These are phyloP conservation scores for Microchrysa polita DNA, from an alignment of 2,888 invertebrate species.

Conservation along the genomic window DNA sequence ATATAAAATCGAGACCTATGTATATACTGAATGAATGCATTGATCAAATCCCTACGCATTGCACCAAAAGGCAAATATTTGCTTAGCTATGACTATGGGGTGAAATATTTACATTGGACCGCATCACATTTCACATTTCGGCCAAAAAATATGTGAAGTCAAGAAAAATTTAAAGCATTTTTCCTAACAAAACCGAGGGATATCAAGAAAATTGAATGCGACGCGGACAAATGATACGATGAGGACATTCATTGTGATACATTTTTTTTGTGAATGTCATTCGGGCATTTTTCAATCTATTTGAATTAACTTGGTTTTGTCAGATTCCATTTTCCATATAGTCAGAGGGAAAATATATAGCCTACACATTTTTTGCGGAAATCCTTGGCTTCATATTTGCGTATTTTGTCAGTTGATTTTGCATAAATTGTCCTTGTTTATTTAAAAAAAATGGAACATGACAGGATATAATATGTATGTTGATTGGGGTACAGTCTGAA, in stretches of 20 bases:
- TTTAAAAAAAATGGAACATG: too few relatives aligned
- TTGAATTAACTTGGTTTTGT: constrained; percentile 6
- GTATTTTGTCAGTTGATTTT: too few relatives aligned
- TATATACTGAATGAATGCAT: too few relatives aligned
- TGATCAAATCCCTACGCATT: constrained; percentile 1
- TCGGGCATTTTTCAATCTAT: neutral
- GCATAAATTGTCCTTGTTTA: too few relatives aligned
- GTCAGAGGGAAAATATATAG: too few relatives aligned
- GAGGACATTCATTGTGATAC: neutral
- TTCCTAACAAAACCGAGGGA: neutral
- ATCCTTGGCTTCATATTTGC: too few relatives aligned
- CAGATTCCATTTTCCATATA: neutral
- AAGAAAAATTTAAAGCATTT: neutral
- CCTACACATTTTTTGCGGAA: too few relatives aligned
- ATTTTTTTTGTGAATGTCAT: neutral
- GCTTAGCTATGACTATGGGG: neutral
- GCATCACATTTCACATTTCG: neutral
- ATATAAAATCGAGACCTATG: neutral
- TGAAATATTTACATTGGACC: neutral
- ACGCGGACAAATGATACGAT: too few relatives aligned
- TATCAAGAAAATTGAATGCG: neutral
- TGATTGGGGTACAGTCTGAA: too few relatives aligned
- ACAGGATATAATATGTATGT: too few relatives aligned
- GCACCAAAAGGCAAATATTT: constrained; percentile 12
- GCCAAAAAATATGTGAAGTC: neutral